Base-by-base conservation (phyloP, 37 sponge, comb jelly and placozoan genomes). In the Aplysina aerophoba region DNA sequence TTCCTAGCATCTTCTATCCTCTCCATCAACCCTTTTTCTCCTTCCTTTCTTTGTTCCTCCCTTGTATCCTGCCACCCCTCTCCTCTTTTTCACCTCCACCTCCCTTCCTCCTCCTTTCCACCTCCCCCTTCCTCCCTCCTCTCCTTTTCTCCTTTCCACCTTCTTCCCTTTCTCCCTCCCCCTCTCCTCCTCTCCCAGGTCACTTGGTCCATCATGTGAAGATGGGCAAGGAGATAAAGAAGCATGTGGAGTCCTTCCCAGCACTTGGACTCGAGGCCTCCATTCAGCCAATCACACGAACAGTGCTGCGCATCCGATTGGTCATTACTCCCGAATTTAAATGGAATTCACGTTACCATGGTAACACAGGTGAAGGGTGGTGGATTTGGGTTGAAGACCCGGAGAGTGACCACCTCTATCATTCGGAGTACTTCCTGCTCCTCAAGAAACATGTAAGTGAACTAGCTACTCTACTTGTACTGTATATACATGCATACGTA, bases 381-480 rank as follows among this genome's bases (percentile, higher is more conserved):
- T 98, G 99, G 99, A 73, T 98, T 12, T 98, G 99, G 99, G 95
- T 98, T 31, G 97, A 96, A 53, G 96, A 96, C 85, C 69, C 93
- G 5, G 94, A 92, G 59, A 94, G 92, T 63, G 88, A 96, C 78
- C 92, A 91, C 87, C 92, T 98, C 77, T 98, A 98, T 85, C 93
- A 98, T 85, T 88, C 86, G 13, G 99, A 98, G 84, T 94, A 85
- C 71, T 94, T 94, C 80, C 21, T 89, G 24, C 80, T 98, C 16
- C 93, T 94, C 44, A 96, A 91, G 93, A 98, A 96, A 79, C 95
- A 96, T 79, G 97, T 96, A 67, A 74, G 65, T 20, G 0, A 16
- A 4, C 69, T 4, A 4, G n/a, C n/a, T n/a, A n/a, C n/a, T n/a
- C n/a, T n/a, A n/a, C n/a, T n/a, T n/a, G n/a, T n/a, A n/a, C n/a